These are phyloP conservation scores for Pseudomyrmex sp. DNA, from an alignment of 1,140 invertebrate species.

Conservation along the genomic window DNA sequence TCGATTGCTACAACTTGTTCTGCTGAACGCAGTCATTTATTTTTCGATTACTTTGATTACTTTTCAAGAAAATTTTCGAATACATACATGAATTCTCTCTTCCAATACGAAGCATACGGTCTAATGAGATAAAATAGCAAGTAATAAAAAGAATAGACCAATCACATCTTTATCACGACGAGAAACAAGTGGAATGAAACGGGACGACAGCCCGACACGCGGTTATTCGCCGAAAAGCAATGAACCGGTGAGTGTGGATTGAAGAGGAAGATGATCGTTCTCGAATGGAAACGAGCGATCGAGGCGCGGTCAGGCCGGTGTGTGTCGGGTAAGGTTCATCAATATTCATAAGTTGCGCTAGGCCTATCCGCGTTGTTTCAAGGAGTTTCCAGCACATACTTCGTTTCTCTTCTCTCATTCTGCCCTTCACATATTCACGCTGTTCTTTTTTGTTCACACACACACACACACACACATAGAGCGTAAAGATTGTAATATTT, in stretches of 20 bases:
- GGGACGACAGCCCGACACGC: too few relatives aligned
- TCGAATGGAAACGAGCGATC: slow-evolving; percentile 55
- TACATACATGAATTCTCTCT: too few relatives aligned
- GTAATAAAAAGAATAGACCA: too few relatives aligned
- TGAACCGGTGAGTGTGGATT: too few relatives aligned
- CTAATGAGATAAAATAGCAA: too few relatives aligned
- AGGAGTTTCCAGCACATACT: slow-evolving; percentile 74
- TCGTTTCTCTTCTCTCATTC: background rate
- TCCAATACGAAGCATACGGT: too few relatives aligned
- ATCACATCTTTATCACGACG: too few relatives aligned
- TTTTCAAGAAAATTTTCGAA: too few relatives aligned
- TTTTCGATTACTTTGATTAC: too few relatives aligned
- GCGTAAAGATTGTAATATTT: slow-evolving; percentile 35
- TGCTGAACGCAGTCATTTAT: too few relatives aligned
- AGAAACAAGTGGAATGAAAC: too few relatives aligned
- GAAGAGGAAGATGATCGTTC: background rate
- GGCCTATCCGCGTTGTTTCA: slow-evolving; percentile 79
- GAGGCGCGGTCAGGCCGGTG: slow-evolving; percentile 65
- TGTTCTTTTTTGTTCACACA: slow-evolving; percentile 14
- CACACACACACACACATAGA: slow-evolving; percentile 26
- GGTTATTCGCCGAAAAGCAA: background rate
- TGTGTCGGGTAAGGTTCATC: slow-evolving; percentile 80
- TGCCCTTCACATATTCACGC: slow-evolving; percentile 16
- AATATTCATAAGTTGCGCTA: slow-evolving; percentile 84
- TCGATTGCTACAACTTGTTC: too few relatives aligned